phyloP scores from a whole-genome alignment of 2,113 vertebrate species.

The Eolophus roseicapilla region DNA sequence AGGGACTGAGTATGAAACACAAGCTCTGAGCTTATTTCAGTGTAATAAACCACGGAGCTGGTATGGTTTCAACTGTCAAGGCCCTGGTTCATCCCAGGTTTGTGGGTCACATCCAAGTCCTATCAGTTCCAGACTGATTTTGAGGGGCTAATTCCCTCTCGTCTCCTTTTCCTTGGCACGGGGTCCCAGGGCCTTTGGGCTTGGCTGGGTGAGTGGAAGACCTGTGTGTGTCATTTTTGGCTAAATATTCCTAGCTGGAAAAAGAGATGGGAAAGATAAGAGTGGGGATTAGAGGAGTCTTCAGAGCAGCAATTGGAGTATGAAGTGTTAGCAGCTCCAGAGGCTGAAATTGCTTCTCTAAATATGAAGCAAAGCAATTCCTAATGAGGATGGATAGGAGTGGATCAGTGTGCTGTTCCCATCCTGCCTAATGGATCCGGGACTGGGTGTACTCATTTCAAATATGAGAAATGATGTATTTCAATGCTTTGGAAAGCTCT shows the following conservation, averaged over 20 bases:
- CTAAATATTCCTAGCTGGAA: conserved; percentile 11
- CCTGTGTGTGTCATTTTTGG: rapidly evolving
- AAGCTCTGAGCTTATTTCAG: neutral
- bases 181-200: neutral
- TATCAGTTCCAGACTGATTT: neutral
- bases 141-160: conserved; percentile 30
- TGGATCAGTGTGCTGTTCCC: neutral
- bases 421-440: neutral
- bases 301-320: conserved; percentile 21
- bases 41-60: neutral
- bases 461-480: neutral
- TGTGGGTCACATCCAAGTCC: neutral
- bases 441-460: neutral
- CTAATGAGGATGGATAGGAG: neutral
- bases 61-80: neutral
- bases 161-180: neutral
- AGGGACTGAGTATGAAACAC: neutral
- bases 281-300: conserved; percentile 25
- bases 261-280: conserved; percentile 32
- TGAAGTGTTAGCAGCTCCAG: neutral
- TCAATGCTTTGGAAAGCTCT: neutral
- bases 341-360: neutral
- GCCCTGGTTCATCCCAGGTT: neutral
- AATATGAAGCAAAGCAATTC: neutral
- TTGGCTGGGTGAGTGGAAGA: neutral